These are phyloP conservation scores for Lomographa bimaculata DNA, from an alignment of 2,888 invertebrate genomes.

Conservation along the genomic window DNA sequence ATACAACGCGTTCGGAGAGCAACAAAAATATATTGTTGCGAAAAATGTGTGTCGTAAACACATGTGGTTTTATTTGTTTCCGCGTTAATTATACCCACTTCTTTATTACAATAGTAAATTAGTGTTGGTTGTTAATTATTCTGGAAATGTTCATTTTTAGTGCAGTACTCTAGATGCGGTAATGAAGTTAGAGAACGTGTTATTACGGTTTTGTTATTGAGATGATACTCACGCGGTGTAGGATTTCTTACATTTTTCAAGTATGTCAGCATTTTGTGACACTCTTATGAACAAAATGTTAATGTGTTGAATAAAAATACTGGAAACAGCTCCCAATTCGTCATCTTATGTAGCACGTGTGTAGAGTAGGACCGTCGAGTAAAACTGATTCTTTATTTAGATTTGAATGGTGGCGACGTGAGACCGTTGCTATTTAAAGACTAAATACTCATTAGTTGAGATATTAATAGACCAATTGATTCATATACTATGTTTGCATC, in stretches of 20 bases:
- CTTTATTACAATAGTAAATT: constrained; percentile 29
- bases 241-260: constrained; percentile 56
- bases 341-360: constrained; percentile 43
- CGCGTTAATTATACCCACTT: constrained; percentile 26
- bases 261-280: constrained; percentile 53
- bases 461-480: constrained; percentile 45
- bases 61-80: constrained; percentile 41
- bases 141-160: constrained; percentile 21
- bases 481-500: constrained; percentile 24
- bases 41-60: constrained; percentile 45
- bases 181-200: constrained; percentile 18
- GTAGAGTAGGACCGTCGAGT: constrained; percentile 43
- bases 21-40: constrained; percentile 50
- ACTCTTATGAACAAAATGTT: no score
- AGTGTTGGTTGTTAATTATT: constrained; percentile 21
- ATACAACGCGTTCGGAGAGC: constrained; percentile 49
- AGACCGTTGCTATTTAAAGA: constrained; percentile 46
- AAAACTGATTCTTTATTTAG: constrained; percentile 63
- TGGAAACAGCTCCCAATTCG: constrained; percentile 24
- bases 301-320: constrained; percentile 16
- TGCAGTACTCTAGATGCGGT: constrained; percentile 19
- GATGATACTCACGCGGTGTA: constrained; percentile 20
- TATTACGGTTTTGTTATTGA: constrained; percentile 13
- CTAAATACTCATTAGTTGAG: constrained; percentile 41
- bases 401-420: constrained; percentile 42